Evolutionary conservation across 2,113 vertebrate genomes (phyloP).

Genomic region (Triplophysa tibetana): DNA sequence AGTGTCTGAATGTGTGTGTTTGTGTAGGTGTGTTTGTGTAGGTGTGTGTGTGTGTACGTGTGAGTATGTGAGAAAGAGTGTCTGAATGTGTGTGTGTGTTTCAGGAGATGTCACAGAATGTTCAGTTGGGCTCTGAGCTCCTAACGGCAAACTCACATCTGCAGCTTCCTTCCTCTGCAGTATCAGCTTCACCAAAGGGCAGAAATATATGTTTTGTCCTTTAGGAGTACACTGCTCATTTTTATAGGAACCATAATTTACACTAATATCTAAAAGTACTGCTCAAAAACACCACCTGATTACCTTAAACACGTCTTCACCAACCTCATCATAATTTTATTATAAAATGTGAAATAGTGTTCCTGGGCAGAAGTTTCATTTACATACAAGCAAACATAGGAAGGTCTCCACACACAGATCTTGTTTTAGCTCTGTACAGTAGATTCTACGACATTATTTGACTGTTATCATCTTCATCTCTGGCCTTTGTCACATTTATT

Average conservation of each 20-base stretch:
- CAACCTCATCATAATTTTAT: no score
- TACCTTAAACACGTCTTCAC: no score
- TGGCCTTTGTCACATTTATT: not conserved
- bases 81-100: not conserved
- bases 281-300: no score
- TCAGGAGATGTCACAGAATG: slow-evolving; percentile 43
- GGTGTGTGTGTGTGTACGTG: no score
- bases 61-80: no score
- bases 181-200: slow-evolving; percentile 35
- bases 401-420: not conserved
- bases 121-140: slow-evolving; percentile 49
- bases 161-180: slow-evolving; percentile 55
- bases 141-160: slow-evolving; percentile 57
- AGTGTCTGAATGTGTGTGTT: no score
- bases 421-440: not conserved
- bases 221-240: not conserved
- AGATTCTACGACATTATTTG: slow-evolving; percentile 20
- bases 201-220: not conserved
- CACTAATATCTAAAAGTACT: no score
- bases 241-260: not conserved
- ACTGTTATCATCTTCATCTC: slow-evolving; percentile 14
- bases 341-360: not conserved
- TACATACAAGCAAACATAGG: not conserved
- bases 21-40: no score
- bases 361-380: not conserved